Evolutionary conservation across 2,888 invertebrate species (phyloP).

Genomic region (Liopterus haemorrhoidalis): DNA sequence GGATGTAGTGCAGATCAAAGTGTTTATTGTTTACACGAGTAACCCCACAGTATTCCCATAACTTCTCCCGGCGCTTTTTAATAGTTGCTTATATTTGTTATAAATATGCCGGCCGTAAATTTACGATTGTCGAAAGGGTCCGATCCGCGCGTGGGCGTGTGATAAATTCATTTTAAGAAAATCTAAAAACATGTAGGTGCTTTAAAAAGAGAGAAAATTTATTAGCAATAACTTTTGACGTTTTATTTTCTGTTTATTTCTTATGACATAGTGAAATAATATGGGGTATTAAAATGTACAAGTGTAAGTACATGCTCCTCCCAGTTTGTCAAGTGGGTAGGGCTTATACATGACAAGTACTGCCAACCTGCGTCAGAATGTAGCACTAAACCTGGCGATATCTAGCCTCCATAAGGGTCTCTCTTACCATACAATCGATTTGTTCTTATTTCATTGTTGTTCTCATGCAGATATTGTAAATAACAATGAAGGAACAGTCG

Average conservation of each 20-base stretch:
- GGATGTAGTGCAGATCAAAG: no score
- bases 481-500: constrained; percentile 4
- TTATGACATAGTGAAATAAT: constrained; percentile 38
- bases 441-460: not conserved
- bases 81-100: no score
- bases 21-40: no score
- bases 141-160: no score
- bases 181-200: no score
- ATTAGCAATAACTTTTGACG: constrained; percentile 16
- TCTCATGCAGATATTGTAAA: not conserved
- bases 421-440: constrained; percentile 7
- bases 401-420: constrained; percentile 33
- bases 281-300: constrained; percentile 36
- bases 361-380: constrained; percentile 38
- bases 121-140: no score
- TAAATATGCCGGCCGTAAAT: no score
- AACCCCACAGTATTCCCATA: no score
- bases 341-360: constrained; percentile 41
- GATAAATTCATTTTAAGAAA: no score
- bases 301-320: constrained; percentile 39
- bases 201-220: no score
- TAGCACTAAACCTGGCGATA: constrained; percentile 27
- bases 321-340: constrained; percentile 39
- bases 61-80: no score
- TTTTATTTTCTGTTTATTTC: constrained; percentile 34